A percentile compares a stretch with the other conserved stretches of the same genome.
Conservation (phyloP, 1,140 invertebrate genomes). For the Drosophila chauvacae region DNA sequence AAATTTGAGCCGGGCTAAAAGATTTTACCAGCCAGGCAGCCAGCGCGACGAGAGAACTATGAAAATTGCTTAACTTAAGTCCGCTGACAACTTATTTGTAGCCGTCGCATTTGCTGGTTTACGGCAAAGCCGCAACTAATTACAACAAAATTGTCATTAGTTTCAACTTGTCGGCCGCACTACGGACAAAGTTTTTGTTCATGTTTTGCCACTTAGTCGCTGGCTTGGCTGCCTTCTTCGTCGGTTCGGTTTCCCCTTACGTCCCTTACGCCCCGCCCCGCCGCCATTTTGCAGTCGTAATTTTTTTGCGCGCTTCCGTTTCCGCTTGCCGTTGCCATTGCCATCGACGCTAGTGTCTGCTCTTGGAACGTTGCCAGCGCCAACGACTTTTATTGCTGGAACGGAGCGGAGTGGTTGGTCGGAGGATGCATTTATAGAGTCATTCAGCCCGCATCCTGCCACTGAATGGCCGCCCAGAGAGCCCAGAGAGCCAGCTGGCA, state of each 20-base stretch:
- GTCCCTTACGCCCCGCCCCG: background rate
- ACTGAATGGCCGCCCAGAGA: slow-evolving; percentile 50
- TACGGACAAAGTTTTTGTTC: slow-evolving; percentile 78
- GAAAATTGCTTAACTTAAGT: slow-evolving; percentile 81
- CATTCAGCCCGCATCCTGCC: slow-evolving; percentile 73
- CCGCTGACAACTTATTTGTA: slow-evolving; percentile 78
- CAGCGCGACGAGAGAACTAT: slow-evolving; percentile 71
- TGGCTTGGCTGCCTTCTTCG: slow-evolving; percentile 20
- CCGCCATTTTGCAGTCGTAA: slow-evolving; percentile 51
- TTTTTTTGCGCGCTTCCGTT: slow-evolving; percentile 74
- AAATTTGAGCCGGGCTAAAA: slow-evolving; percentile 71
- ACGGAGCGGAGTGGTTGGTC: background rate
- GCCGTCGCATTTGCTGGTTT: slow-evolving; percentile 57
- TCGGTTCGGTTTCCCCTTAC: background rate
- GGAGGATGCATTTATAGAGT: slow-evolving; percentile 73
- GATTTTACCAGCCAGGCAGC: slow-evolving; percentile 32
- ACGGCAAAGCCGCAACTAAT: slow-evolving; percentile 78
- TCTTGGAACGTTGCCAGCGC: slow-evolving; percentile 71
- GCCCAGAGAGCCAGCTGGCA: slow-evolving; percentile 43
- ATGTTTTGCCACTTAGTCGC: slow-evolving; percentile 78
- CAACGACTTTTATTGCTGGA: slow-evolving; percentile 64
- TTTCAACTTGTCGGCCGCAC: slow-evolving; percentile 80
- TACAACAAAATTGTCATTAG: slow-evolving; percentile 83
- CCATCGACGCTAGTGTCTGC: slow-evolving; percentile 13
- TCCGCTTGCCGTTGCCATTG: slow-evolving; percentile 59